These are phyloP conservation scores for Drosophila atroscutellata DNA, from an alignment of 2,888 invertebrate genomes.

Conservation along the genomic window DNA sequence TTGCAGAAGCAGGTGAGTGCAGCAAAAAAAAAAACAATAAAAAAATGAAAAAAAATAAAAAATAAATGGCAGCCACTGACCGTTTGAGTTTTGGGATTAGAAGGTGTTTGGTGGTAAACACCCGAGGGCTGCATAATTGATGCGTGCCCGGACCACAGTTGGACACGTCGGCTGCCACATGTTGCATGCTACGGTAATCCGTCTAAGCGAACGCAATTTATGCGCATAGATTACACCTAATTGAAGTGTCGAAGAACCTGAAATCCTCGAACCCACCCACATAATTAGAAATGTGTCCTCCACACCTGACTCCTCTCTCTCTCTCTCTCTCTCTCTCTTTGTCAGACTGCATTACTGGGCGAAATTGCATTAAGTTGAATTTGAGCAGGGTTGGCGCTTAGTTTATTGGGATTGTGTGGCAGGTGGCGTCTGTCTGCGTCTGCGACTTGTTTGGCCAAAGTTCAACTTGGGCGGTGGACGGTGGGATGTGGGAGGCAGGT, in stretches of 20 bases:
- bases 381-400: constrained; percentile 10
- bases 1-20: constrained; percentile 89
- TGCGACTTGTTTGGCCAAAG: constrained; percentile 35
- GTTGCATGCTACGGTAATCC: constrained; percentile 58
- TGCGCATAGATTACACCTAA: constrained; percentile 76
- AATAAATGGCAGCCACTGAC: constrained; percentile 21
- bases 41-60: neutral
- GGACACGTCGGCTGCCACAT: constrained; percentile 54
- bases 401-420: constrained; percentile 21
- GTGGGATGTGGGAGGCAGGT: neutral
- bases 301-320: neutral
- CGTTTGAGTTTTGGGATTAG: neutral
- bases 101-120: neutral
- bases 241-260: constrained; percentile 59
- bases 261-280: constrained; percentile 25
- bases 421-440: constrained; percentile 56
- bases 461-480: neutral
- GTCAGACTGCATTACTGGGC: constrained; percentile 36
- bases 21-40: neutral
- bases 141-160: constrained; percentile 27
- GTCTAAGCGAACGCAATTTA: constrained; percentile 57
- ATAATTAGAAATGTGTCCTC: constrained; percentile 58
- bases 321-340: neutral
- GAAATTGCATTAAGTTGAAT: constrained; percentile 61
- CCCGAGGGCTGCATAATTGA: constrained; percentile 38